phyloP scores from a whole-genome alignment of 2,113 vertebrate species.

The Abramis brama region DNA sequence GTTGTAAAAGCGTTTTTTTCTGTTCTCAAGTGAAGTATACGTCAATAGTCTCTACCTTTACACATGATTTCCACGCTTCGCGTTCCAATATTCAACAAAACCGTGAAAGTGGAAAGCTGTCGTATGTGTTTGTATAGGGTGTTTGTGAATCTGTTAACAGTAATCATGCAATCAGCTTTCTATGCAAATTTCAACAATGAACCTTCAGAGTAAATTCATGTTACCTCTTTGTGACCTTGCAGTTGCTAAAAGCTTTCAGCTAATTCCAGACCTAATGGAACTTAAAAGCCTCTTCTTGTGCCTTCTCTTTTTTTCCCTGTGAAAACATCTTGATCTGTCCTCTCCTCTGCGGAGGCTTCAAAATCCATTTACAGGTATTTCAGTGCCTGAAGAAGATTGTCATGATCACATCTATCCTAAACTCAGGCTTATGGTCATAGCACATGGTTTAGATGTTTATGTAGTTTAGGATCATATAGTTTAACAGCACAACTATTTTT shows the following conservation, averaged over 20 bases:
- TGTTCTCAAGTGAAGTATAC: too few relatives aligned
- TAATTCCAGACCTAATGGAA: slow-evolving; percentile 40
- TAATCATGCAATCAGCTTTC: slow-evolving; percentile 33
- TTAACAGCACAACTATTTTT: background rate
- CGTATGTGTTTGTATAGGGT: background rate
- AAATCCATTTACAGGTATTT: slow-evolving; percentile 37
- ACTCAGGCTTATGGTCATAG: background rate
- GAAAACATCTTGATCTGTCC: slow-evolving; percentile 36
- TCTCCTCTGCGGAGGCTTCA: slow-evolving; percentile 15
- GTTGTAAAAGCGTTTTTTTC: background rate
- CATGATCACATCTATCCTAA: slow-evolving; percentile 3
- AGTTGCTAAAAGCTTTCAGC: slow-evolving; percentile 38
- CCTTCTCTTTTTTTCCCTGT: background rate
- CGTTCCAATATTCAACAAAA: background rate
- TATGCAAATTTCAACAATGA: slow-evolving; percentile 18
- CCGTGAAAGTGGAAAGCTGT: background rate
- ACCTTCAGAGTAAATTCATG: background rate
- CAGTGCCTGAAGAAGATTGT: slow-evolving; percentile 18
- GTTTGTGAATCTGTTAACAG: slow-evolving; percentile 9
- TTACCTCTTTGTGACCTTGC: slow-evolving; percentile 10
- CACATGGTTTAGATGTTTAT: background rate
- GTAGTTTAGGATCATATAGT: background rate
- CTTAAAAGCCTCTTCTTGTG: slow-evolving; percentile 7
- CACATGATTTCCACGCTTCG: background rate
- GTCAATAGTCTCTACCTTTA: background rate